A percentile compares a stretch with the other conserved stretches of the same genome.
These are phyloP conservation scores for Aegypius monachus DNA, from an alignment of 2,113 vertebrate genomes.

Conservation along the genomic window DNA sequence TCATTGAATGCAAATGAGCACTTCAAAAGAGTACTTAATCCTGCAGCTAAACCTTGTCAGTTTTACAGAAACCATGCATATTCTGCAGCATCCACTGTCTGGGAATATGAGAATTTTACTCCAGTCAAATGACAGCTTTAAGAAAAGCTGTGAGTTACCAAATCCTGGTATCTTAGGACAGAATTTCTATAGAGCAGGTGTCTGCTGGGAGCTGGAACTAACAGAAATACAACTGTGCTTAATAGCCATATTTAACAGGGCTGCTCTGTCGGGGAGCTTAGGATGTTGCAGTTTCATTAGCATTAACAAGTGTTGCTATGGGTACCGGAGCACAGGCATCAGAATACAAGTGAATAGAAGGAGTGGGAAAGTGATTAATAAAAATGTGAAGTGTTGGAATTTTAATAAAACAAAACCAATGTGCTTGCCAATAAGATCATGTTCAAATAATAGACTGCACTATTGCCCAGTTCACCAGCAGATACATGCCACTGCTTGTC, in stretches of 20 bases:
- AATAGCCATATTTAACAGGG: slow-evolving; percentile 74
- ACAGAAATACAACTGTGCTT: slow-evolving; percentile 67
- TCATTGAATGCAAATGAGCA: slow-evolving; percentile 56
- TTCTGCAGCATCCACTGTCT: not conserved
- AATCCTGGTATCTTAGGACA: slow-evolving; percentile 20
- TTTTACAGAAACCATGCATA: not conserved
- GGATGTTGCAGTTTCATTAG: slow-evolving; percentile 76
- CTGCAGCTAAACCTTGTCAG: slow-evolving; percentile 20
- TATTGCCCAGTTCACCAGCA: not conserved
- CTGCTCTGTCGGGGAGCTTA: slow-evolving; percentile 71
- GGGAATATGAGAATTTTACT: not conserved
- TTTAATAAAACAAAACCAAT: slow-evolving; percentile 55
- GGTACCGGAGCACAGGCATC: slow-evolving; percentile 67
- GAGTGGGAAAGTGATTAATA: slow-evolving; percentile 59
- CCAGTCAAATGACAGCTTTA: slow-evolving; percentile 22
- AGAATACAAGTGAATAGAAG: slow-evolving; percentile 63
- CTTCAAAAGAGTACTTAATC: slow-evolving; percentile 48
- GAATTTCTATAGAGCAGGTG: slow-evolving; percentile 44
- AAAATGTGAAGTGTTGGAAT: slow-evolving; percentile 48
- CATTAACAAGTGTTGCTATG: slow-evolving; percentile 82
- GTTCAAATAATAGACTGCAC: slow-evolving; percentile 10
- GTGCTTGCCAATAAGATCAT: slow-evolving; percentile 1
- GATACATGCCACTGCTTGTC: not conserved
- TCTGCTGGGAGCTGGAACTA: slow-evolving; percentile 64
- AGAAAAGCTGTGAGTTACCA: slow-evolving; percentile 41